Percentiles rank a stretch among this genome's conserved stretches.
Conservation (phyloP, 1,140 invertebrate species). For the Temnothorax longispinosus region DNA sequence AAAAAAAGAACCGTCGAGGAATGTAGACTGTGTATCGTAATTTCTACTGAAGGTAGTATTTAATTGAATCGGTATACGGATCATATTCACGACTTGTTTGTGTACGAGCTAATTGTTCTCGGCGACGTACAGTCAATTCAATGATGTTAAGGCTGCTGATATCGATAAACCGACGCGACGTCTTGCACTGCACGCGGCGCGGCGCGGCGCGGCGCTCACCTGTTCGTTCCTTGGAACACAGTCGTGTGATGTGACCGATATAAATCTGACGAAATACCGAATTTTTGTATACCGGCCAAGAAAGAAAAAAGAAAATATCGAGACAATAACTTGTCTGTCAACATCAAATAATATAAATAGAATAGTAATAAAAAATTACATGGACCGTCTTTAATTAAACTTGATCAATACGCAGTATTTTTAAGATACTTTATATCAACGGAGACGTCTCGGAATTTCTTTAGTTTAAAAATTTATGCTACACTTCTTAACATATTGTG, state of each 20-base stretch:
- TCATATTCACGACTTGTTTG: conserved; percentile 39
- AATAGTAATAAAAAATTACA: background rate
- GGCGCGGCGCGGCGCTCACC: background rate
- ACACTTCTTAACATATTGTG: background rate
- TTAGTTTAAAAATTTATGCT: background rate
- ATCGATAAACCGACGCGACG: conserved; percentile 31
- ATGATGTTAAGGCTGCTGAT: conserved; percentile 51
- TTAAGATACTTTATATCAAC: background rate
- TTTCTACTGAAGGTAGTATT: conserved; percentile 9
- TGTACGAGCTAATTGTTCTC: conserved; percentile 55
- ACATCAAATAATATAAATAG: background rate
- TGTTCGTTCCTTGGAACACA: conserved; percentile 15
- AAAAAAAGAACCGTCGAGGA: background rate
- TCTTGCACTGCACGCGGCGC: background rate
- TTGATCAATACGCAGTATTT: background rate
- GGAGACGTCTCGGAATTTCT: background rate
- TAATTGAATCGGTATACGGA: conserved; percentile 8
- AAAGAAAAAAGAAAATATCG: conserved; percentile 17
- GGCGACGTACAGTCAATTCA: conserved; percentile 28
- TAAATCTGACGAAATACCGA: conserved; percentile 30
- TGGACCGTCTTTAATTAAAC: background rate
- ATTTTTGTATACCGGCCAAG: conserved; percentile 30
- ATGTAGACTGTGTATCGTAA: background rate
- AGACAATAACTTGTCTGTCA: conserved; percentile 3
- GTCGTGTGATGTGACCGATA: background rate